phyloP scores from a whole-genome alignment of 2,888 invertebrate species.

The Phengaris alcon region DNA sequence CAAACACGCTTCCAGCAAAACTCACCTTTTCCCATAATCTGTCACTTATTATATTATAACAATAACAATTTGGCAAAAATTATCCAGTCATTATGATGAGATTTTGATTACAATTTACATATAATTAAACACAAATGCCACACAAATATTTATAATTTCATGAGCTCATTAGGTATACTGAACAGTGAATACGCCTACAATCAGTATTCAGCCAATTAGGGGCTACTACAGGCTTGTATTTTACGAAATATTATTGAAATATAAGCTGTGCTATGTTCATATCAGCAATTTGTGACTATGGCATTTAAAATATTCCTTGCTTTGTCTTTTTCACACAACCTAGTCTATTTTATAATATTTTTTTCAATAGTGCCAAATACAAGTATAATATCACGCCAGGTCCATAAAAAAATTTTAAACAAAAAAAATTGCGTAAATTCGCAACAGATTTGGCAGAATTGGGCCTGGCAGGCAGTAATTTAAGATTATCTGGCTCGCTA shows the following conservation, averaged over 20 bases:
- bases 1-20: no score
- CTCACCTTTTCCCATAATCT: no score
- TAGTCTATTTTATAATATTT: no score
- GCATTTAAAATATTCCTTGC: background rate
- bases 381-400: no score
- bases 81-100: background rate
- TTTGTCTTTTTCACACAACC: no score
- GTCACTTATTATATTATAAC: background rate
- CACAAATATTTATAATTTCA: slow-evolving; percentile 4
- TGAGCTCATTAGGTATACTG: slow-evolving; percentile 10
- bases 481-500: slow-evolving; percentile 46
- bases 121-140: slow-evolving; percentile 2
- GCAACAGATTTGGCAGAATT: background rate
- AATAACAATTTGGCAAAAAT: background rate
- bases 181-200: slow-evolving; percentile 10
- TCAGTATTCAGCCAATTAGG: slow-evolving; percentile 3
- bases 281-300: background rate
- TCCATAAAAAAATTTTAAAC: no score
- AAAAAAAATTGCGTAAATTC: background rate
- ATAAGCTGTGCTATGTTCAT: background rate
- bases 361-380: no score
- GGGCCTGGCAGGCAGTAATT: slow-evolving; percentile 34
- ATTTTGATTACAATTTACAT: background rate
- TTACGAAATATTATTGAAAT: slow-evolving; percentile 3
- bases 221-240: background rate